Conservation (phyloP, 2,888 invertebrate species). For the Sarcophaga caerulescens region DNA sequence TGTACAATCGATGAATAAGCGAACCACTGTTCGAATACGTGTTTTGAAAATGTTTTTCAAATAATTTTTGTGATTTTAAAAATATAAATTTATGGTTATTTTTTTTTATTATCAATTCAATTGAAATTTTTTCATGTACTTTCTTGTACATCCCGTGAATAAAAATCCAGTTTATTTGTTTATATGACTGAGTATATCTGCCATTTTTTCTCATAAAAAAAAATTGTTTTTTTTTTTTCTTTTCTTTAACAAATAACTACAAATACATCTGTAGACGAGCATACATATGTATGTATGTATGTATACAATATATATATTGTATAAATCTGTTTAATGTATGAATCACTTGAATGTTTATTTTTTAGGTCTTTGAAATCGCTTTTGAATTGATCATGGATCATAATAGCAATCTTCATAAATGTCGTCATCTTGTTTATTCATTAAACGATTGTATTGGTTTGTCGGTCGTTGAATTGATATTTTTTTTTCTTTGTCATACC, state of each 20-base stretch:
- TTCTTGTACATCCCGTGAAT: slow-evolving; percentile 38
- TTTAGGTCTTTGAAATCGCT: slow-evolving; percentile 57
- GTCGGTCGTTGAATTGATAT: background rate
- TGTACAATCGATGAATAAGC: too few species aligned
- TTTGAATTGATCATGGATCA: slow-evolving; percentile 43
- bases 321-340: slow-evolving; percentile 57
- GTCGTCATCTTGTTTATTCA: slow-evolving; percentile 65
- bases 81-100: slow-evolving; percentile 20
- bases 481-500: background rate
- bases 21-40: slow-evolving; percentile 40
- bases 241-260: background rate
- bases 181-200: background rate
- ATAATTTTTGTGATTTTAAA: slow-evolving; percentile 15
- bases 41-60: slow-evolving; percentile 47
- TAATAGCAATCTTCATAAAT: slow-evolving; percentile 34
- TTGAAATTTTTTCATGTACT: slow-evolving; percentile 39
- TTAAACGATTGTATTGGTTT: slow-evolving; percentile 20
- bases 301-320: too few species aligned
- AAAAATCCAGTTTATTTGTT: slow-evolving; percentile 48
- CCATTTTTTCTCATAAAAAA: too few species aligned
- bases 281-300: background rate
- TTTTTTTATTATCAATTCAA: slow-evolving; percentile 32
- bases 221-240: too few species aligned
- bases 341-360: slow-evolving; percentile 47
- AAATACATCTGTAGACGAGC: background rate